Evolutionary conservation across 1,140 invertebrate genomes (phyloP).

Genomic region (Aphaenogaster ashmeadi): DNA sequence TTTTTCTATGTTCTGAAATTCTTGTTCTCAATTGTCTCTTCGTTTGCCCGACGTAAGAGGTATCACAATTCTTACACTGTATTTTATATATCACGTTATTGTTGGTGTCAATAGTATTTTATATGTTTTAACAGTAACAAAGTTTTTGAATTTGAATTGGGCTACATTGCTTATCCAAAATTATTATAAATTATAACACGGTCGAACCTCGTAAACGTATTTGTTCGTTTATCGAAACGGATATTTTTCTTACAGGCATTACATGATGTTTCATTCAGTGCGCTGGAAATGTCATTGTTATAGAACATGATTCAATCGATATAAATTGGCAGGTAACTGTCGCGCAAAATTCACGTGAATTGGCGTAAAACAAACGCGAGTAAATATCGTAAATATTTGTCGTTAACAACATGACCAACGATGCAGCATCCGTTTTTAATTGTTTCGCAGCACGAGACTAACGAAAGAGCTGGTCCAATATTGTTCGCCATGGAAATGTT

Average conservation of each 20-base stretch:
- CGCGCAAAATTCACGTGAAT: slow-evolving; percentile 30
- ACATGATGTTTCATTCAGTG: slow-evolving; percentile 7
- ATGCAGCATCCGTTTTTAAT: slow-evolving; percentile 50
- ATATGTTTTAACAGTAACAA: neutral
- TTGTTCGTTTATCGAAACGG: neutral
- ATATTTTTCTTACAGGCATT: slow-evolving; percentile 12
- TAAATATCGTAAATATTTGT: slow-evolving; percentile 59
- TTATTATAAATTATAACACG: slow-evolving; percentile 20
- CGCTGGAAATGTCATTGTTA: slow-evolving; percentile 7
- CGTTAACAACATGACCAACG: slow-evolving; percentile 22
- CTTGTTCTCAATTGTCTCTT: no score
- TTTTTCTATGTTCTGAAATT: no score
- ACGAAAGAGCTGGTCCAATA: slow-evolving; percentile 24
- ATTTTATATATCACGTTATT: no score
- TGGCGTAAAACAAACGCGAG: slow-evolving; percentile 50
- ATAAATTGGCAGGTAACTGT: slow-evolving; percentile 57
- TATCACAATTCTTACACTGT: no score
- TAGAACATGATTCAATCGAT: slow-evolving; percentile 30
- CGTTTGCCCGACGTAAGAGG: no score
- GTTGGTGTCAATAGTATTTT: no score
- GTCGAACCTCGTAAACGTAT: neutral
- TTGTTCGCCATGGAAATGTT: slow-evolving; percentile 19
- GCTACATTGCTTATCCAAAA: neutral
- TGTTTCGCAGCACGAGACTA: slow-evolving; percentile 29
- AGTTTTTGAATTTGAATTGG: neutral